These are phyloP conservation scores for Pimpla rufipes DNA, from an alignment of 2,888 invertebrate genomes.

Conservation along the genomic window DNA sequence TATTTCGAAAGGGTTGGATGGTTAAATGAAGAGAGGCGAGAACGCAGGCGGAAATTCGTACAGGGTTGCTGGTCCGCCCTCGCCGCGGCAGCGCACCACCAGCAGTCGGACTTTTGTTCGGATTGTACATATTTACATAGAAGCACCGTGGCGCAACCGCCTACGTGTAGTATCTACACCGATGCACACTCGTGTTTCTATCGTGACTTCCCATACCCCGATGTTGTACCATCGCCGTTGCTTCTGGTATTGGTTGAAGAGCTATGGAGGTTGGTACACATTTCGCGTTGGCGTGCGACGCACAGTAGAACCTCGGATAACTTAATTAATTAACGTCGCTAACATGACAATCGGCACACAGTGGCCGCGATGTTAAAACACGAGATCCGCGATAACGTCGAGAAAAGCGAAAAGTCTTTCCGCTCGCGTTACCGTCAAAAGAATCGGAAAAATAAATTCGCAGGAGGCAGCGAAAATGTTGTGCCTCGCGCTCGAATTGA, in stretches of 20 bases:
- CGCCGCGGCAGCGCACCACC: conserved; percentile 27
- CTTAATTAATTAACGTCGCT: not conserved
- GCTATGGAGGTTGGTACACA: conserved; percentile 57
- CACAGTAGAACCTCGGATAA: conserved; percentile 26
- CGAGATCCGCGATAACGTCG: no score
- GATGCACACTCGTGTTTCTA: conserved; percentile 32
- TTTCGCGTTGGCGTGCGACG: conserved; percentile 40
- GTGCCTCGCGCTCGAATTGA: no score
- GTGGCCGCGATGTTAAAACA: no score
- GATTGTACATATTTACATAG: conserved; percentile 66
- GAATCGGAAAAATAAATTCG: no score
- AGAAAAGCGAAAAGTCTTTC: no score
- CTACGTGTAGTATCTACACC: conserved; percentile 15
- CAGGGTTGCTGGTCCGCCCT: conserved; percentile 33
- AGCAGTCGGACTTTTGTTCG: conserved; percentile 62
- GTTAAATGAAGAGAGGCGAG: conserved; percentile 61
- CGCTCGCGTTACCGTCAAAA: no score
- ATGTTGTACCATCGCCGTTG: conserved; percentile 27
- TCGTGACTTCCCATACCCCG: conserved; percentile 55
- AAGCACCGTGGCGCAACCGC: conserved; percentile 30
- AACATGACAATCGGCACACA: no score
- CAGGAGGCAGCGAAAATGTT: no score
- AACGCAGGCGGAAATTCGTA: conserved; percentile 58
- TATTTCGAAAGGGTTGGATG: conserved; percentile 65
- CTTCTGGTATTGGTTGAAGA: conserved; percentile 26